phyloP scores from a whole-genome alignment of 1,140 invertebrate species.

The Zaprionus taronus region DNA sequence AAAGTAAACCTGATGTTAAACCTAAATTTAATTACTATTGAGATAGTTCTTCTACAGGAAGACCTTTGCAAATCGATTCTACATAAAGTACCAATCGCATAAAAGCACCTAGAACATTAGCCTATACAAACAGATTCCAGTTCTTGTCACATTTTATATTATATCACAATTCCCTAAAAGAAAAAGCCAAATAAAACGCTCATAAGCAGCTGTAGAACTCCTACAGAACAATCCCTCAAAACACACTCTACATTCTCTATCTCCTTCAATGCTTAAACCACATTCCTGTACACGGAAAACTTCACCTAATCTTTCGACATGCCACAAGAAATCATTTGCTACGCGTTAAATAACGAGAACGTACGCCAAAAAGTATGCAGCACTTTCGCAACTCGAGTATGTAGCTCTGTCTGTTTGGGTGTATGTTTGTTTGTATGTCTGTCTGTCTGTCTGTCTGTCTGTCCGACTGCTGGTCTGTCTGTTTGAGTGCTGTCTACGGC shows the following conservation, averaged over 20 bases:
- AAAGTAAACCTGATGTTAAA: too few relatives aligned
- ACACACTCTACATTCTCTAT: not conserved
- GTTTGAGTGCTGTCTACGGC: slow-evolving; percentile 76
- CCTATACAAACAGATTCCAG: not conserved
- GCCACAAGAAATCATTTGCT: slow-evolving; percentile 8
- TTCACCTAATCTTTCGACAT: slow-evolving; percentile 47
- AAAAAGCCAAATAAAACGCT: not conserved
- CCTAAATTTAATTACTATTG: too few relatives aligned
- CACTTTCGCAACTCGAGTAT: slow-evolving; percentile 30
- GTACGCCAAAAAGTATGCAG: slow-evolving; percentile 43
- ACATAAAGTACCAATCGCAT: too few relatives aligned
- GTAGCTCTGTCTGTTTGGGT: not conserved
- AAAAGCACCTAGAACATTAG: not conserved
- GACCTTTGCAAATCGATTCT: too few relatives aligned
- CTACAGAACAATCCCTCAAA: not conserved
- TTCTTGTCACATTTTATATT: not conserved
- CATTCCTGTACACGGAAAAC: not conserved
- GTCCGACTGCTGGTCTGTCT: slow-evolving; percentile 29
- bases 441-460: slow-evolving; percentile 10
- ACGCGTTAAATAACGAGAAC: slow-evolving; percentile 18
- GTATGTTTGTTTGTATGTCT: not conserved
- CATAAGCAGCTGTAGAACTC: not conserved
- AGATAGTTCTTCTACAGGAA: too few relatives aligned
- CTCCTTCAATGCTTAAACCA: not conserved
- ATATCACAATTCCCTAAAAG: not conserved